Base-by-base conservation (phyloP, 2,888 invertebrate genomes). In the Drosophila demipolita region DNA sequence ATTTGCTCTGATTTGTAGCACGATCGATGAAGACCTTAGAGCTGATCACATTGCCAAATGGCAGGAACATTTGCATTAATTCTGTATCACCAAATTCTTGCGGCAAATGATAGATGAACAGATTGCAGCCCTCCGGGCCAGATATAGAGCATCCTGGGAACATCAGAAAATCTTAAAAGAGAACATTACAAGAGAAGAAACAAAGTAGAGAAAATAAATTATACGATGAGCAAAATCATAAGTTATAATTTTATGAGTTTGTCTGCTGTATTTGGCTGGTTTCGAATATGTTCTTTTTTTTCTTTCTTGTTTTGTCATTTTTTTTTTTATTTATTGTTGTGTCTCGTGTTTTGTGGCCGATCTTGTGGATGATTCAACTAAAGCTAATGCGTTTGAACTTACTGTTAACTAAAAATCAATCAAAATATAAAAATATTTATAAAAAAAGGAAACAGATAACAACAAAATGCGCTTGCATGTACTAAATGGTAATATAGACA, bases 1-100 rank as follows among this genome's bases (percentile, higher is more conserved):
- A 99, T 95, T 99, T 99, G 96, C 99, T 99, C 95, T 99, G 99
- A 94, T 99, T 99, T 93, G 99, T 99, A 93, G 99, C 99, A 91
- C 99, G 96, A 94, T 99, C 99, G 93, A 99, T 99, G 95, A 99
- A 99, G 91, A 99, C 99, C 95, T 99, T 99, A 94, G 99, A 99
- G 95, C 98, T 99, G 95, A 99, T 99, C 93, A 99, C 99, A 94
- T 98, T 99, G 91, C 99, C 99, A 94, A 99, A 99, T 79, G 99
- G 99, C 94, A 99, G 95, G 94, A 99, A 99, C 99, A 99, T 99
- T 95, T 99, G 99, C 96, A 99, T 99, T 93, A 99, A 96, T 94
- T 99, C 99, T 78, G 97, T 96, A 94, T 99, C 99, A 69, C 99
- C 99, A 93, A 99, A 99, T 95, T 99, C 99, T 95, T 99, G 99